Conservation (phyloP, 2,113 vertebrate genomes). For the Mellivora capensis region DNA sequence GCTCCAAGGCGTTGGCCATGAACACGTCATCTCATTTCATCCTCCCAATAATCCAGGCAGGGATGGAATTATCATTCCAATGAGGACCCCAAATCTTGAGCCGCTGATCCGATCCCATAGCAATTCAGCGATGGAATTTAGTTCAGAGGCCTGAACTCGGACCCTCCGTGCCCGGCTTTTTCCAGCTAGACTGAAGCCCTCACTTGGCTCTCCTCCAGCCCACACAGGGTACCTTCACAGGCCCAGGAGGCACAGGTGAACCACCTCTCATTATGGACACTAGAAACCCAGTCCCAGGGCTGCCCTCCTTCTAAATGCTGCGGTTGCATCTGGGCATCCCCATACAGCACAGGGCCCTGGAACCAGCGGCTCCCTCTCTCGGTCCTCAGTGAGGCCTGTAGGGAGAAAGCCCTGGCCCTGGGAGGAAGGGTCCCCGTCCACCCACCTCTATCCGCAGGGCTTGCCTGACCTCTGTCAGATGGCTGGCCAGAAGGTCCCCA, state of each 20-base stretch:
- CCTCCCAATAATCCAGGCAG: not conserved
- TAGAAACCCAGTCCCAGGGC: not conserved
- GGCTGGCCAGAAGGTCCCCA: not conserved
- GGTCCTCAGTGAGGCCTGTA: not conserved
- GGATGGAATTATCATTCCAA: not conserved
- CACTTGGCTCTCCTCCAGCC: not conserved
- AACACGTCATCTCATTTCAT: not conserved
- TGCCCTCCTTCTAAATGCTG: not conserved
- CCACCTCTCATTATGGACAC: too few relatives aligned
- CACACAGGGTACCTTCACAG: accelerated
- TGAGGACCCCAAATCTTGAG: not conserved
- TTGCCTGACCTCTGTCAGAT: not conserved
- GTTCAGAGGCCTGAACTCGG: not conserved
- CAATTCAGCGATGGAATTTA: not conserved
- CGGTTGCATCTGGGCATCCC: accelerated
- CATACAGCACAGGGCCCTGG: too few relatives aligned
- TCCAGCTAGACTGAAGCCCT: not conserved
- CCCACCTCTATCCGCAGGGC: not conserved
- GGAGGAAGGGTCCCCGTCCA: not conserved
- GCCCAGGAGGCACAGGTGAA: not conserved
- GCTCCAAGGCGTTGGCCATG: not conserved
- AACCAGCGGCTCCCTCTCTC: not conserved
- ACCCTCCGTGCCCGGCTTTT: not conserved
- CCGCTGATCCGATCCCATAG: not conserved
- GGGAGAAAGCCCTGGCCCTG: not conserved